phyloP scores from a whole-genome alignment of 2,888 invertebrate species.

The Hoplodrina blanda region DNA sequence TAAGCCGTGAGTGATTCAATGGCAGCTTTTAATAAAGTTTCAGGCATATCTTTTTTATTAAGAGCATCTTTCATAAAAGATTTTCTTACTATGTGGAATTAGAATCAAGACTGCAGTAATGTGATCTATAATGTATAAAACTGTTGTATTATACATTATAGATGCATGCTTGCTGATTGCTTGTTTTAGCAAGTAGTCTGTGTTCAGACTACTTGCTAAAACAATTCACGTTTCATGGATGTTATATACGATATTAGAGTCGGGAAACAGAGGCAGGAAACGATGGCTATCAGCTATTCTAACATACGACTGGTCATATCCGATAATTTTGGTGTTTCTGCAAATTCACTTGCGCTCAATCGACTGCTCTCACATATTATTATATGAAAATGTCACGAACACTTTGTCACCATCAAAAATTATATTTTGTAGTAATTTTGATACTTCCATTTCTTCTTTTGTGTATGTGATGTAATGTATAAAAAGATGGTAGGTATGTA shows the following conservation, averaged over 20 bases:
- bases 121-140: neutral
- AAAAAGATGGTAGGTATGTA: no score
- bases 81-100: neutral
- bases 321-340: conserved; percentile 26
- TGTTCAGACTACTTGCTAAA: conserved; percentile 14
- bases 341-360: conserved; percentile 15
- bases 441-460: neutral
- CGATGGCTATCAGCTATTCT: conserved; percentile 16
- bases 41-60: neutral
- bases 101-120: neutral
- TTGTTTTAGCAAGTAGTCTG: no score
- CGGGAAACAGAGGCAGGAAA: conserved; percentile 20
- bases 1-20: neutral
- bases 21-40: neutral
- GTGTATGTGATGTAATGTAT: no score
- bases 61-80: no score
- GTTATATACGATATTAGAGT: conserved; percentile 16
- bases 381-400: neutral
- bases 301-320: conserved; percentile 24
- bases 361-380: neutral
- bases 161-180: no score
- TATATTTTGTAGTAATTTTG: neutral
- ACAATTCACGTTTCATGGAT: conserved; percentile 12
- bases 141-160: no score
- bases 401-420: no score